A percentile compares a stretch with the other conserved stretches of the same genome.
phyloP scores from a whole-genome alignment of 2,888 invertebrate species.

The Pammene aurita region DNA sequence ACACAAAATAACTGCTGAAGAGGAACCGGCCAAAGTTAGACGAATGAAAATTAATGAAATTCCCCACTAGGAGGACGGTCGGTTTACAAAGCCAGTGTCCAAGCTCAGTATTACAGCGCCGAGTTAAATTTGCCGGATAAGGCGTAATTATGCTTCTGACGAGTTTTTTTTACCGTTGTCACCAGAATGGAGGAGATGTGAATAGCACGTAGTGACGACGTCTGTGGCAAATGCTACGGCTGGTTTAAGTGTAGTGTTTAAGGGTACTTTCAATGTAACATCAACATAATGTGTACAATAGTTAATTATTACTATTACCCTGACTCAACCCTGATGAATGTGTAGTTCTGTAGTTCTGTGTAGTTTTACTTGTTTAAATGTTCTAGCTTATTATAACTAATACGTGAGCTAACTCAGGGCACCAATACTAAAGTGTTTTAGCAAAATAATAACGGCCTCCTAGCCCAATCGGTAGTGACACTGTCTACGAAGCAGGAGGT shows the following conservation, averaged over 20 bases:
- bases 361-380: too few species aligned
- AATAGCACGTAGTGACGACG: conserved; percentile 19
- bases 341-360: too few species aligned
- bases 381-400: too few species aligned
- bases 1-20: conserved; percentile 59
- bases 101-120: conserved; percentile 45
- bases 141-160: conserved; percentile 32
- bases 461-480: too few species aligned
- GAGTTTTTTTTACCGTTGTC: conserved; percentile 33
- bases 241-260: not conserved
- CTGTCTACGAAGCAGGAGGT: too few species aligned
- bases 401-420: too few species aligned
- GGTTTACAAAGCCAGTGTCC: conserved; percentile 57
- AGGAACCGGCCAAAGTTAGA: conserved; percentile 57
- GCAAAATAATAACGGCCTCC: too few species aligned
- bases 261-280: not conserved
- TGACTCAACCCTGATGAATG: too few species aligned
- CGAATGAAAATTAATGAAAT: conserved; percentile 78
- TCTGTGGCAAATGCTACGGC: not conserved
- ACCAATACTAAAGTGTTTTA: too few species aligned
- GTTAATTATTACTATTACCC: too few species aligned
- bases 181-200: not conserved
- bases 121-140: conserved; percentile 48
- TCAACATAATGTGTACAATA: not conserved
- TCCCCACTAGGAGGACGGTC: conserved; percentile 54